Base-by-base conservation (phyloP, 2,888 invertebrate species). In the Alviniconcha strummeri region DNA sequence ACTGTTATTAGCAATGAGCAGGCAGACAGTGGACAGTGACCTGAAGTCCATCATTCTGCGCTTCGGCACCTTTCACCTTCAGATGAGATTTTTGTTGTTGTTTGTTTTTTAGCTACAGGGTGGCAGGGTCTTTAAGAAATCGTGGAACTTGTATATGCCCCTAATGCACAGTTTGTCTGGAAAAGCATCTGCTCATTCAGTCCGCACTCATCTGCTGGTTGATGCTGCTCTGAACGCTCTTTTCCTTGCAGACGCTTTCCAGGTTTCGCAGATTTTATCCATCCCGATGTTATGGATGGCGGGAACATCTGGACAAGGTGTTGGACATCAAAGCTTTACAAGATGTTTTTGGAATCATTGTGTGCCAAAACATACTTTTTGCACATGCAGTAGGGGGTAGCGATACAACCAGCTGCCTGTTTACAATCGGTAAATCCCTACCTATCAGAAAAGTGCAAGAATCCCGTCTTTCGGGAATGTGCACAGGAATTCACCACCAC, bases 51-150 rank as follows among this genome's bases (percentile, higher is more conserved):
- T 85, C 55, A 84, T 87, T 8, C 74, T 89, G 13, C 36, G 85
- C 9, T 75, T 88, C 15, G 87, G 86, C 36, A 84, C 76, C 67
- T 55, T 87, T 76, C 87, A 88, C 71, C 83, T 81, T n/a, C 67
- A 81, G 5, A 89, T 88, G 89, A 89, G 88, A 67, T 90, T 85
- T 71, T 55, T 89, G 17, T 87, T 89, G 4, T 82, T 84, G 81
- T 89, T 89, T 81, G 89, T n/a, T n/a, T n/a, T n/a, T n/a, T n/a
- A n/a, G 89, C 4, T 84, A 84, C 76, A 15, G 85, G 36, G 89
- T 88, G 88, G 81, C 69, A 72, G 86, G 86, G 89, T 8, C 84
- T 90, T 36, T 57, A 82, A 60, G 89, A 90, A 79, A 64, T 88
- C 4, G 75, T 89, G 8, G 86, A 86, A 71, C 74, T 80, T n/a